Evolutionary conservation across 2,113 vertebrate genomes (phyloP).

Genomic region (Climacteris rufus): DNA sequence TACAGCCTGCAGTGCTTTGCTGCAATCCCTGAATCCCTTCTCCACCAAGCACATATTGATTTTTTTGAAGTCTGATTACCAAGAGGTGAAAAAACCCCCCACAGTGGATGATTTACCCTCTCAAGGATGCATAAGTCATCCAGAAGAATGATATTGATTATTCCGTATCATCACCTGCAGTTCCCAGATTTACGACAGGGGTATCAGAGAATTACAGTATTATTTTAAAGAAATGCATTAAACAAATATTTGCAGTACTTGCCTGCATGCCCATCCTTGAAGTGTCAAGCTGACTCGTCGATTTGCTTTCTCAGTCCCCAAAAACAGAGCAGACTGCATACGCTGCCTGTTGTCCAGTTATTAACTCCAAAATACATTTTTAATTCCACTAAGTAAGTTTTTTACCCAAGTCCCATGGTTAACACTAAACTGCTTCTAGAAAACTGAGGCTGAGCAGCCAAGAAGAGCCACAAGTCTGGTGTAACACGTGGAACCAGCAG

Average conservation of each 20-base stretch:
- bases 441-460: background rate
- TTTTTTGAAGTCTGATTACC: slow-evolving; percentile 16
- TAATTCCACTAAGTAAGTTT: background rate
- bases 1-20: background rate
- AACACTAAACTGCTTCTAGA: background rate
- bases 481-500: background rate
- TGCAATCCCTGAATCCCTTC: background rate
- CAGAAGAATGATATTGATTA: background rate
- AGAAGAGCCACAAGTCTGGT: background rate
- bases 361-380: background rate
- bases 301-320: background rate
- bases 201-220: background rate
- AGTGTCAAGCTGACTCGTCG: background rate
- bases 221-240: background rate
- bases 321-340: background rate
- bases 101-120: background rate
- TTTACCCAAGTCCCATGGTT: background rate
- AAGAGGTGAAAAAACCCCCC: background rate
- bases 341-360: background rate
- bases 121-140: background rate
- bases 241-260: background rate
- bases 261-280: background rate
- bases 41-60: background rate
- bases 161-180: background rate
- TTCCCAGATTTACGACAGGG: background rate